A percentile compares a stretch with the other conserved stretches of the same genome.
phyloP scores from a whole-genome alignment of 2,888 invertebrate species.

The Drosophila gaucha region DNA sequence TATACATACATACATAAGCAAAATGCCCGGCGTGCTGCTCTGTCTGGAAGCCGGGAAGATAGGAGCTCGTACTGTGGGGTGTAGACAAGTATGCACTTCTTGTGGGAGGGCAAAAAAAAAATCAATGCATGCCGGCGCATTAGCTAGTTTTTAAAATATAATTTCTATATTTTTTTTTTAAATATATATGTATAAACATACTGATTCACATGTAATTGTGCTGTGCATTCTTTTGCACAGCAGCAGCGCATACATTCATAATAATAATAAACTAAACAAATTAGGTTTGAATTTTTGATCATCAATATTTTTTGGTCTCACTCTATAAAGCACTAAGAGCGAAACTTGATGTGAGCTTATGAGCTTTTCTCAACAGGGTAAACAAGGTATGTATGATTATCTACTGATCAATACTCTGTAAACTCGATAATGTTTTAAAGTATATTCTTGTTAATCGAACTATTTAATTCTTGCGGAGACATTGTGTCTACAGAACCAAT shows the following conservation, averaged over 20 bases:
- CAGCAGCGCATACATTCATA: constrained; percentile 25
- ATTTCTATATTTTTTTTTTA: constrained; percentile 7
- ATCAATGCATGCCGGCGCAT: constrained; percentile 1
- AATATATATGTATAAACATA: constrained; percentile 23
- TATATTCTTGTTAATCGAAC: too few relatives aligned
- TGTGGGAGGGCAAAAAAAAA: neutral
- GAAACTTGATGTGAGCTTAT: too few relatives aligned
- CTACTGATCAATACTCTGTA: too few relatives aligned
- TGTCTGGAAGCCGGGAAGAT: neutral
- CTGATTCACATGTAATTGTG: constrained; percentile 33
- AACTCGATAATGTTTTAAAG: too few relatives aligned
- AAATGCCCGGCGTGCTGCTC: constrained; percentile 8
- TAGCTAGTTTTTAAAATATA: constrained; percentile 16
- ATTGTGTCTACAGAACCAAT: too few relatives aligned
- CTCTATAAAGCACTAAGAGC: too few relatives aligned
- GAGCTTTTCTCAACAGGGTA: too few relatives aligned
- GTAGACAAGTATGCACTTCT: neutral
- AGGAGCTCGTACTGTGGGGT: neutral
- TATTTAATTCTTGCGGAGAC: too few relatives aligned
- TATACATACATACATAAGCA: constrained; percentile 20
- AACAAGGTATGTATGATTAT: neutral
- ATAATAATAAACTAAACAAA: constrained; percentile 32
- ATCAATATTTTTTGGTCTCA: neutral
- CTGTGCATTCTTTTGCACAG: constrained; percentile 59
- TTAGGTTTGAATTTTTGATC: constrained; percentile 15